Percentiles rank a stretch among this genome's conserved stretches.
These are phyloP conservation scores for Synanthedon formicaeformis DNA, from an alignment of 2,888 invertebrate species.

Conservation along the genomic window DNA sequence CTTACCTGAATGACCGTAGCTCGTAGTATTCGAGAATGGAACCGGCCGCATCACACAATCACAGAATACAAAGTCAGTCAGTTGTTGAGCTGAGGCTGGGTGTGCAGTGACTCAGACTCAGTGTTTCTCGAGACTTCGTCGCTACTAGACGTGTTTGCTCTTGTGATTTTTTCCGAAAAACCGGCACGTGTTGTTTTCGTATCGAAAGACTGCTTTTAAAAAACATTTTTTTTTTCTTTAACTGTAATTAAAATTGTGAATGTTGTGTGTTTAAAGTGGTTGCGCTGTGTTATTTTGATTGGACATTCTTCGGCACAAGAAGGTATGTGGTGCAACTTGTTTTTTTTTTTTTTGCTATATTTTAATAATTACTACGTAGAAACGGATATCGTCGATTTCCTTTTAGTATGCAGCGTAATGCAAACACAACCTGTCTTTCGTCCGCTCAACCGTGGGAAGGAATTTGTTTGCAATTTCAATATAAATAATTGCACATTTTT, in stretches of 20 bases:
- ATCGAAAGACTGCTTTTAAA: constrained; percentile 7
- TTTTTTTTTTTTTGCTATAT: constrained; percentile 21
- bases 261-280: constrained; percentile 27
- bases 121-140: constrained; percentile 19
- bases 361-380: constrained; percentile 36
- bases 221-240: not conserved
- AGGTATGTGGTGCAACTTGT: constrained; percentile 38
- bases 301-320: constrained; percentile 10
- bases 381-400: constrained; percentile 49
- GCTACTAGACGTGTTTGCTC: constrained; percentile 13
- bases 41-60: constrained; percentile 37
- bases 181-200: constrained; percentile 1
- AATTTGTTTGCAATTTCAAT: constrained; percentile 32
- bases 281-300: constrained; percentile 18
- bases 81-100: too few relatives aligned
- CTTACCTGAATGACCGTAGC: constrained; percentile 65
- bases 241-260: not conserved
- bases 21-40: constrained; percentile 61
- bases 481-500: not conserved
- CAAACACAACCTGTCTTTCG: constrained; percentile 47
- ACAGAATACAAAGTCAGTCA: constrained; percentile 27
- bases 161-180: constrained; percentile 1
- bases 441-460: constrained; percentile 62
- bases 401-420: constrained; percentile 44
- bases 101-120: too few relatives aligned